Evolutionary conservation across 2,888 invertebrate genomes (phyloP).

Genomic region (Xylota sylvarum): DNA sequence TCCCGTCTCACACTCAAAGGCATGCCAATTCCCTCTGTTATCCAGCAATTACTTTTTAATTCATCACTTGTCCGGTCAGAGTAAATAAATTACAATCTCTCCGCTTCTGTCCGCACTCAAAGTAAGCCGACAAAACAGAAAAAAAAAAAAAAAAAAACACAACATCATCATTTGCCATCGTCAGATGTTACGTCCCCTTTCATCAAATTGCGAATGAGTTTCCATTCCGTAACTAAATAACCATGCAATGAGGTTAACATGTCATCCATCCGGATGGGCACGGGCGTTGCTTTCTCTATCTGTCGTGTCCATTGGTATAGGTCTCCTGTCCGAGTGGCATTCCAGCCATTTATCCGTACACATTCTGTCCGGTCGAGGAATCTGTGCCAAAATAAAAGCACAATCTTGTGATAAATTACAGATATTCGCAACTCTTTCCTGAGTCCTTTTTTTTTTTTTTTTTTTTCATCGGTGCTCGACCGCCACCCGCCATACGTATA

Average conservation of each 20-base stretch:
- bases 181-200: slow-evolving; percentile 56
- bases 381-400: slow-evolving; percentile 73
- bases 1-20: slow-evolving; percentile 20
- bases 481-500: background rate
- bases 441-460: slow-evolving; percentile 26
- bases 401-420: slow-evolving; percentile 75
- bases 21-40: slow-evolving; percentile 56
- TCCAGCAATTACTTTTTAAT: slow-evolving; percentile 67
- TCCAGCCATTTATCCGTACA: slow-evolving; percentile 59
- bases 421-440: slow-evolving; percentile 73
- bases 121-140: slow-evolving; percentile 6
- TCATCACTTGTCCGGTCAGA: slow-evolving; percentile 63
- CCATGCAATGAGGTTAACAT: slow-evolving; percentile 75
- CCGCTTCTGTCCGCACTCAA: slow-evolving; percentile 30
- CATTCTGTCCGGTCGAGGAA: slow-evolving; percentile 22
- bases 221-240: slow-evolving; percentile 72
- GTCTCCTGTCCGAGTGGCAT: slow-evolving; percentile 49
- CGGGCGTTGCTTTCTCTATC: slow-evolving; percentile 39
- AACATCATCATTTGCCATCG: slow-evolving; percentile 69
- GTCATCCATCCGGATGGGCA: slow-evolving; percentile 63
- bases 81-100: slow-evolving; percentile 52
- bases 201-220: slow-evolving; percentile 72
- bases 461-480: background rate
- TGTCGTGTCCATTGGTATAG: too few relatives aligned
- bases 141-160: slow-evolving; percentile 11